phyloP scores from a whole-genome alignment of 2,113 vertebrate species.

The Neolamprologus falcicula region DNA sequence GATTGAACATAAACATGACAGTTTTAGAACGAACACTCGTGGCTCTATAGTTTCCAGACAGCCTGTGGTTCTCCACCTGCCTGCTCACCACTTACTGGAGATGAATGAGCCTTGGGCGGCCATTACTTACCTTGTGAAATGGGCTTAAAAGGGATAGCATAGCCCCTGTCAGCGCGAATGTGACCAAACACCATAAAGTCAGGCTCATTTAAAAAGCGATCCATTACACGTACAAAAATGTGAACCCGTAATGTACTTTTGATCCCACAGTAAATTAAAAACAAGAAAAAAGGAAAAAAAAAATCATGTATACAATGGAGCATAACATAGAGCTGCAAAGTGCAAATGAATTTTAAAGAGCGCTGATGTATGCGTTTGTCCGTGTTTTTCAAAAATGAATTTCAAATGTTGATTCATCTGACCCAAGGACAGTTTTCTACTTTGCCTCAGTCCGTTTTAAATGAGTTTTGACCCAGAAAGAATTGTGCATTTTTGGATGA shows the following conservation, averaged over 20 bases:
- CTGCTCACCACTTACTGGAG: constrained; percentile 41
- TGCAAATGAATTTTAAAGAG: background rate
- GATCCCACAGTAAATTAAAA: background rate
- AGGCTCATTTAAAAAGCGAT: constrained; percentile 24
- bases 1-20: constrained; percentile 44
- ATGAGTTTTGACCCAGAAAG: background rate
- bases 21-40: constrained; percentile 32
- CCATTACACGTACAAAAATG: background rate
- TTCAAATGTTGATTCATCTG: background rate
- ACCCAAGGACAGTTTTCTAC: background rate
- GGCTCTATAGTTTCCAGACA: constrained; percentile 16
- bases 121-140: constrained; percentile 51
- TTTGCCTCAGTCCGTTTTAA: background rate
- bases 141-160: constrained; percentile 30
- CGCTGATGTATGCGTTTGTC: background rate
- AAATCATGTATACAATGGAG: background rate
- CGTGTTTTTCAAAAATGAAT: background rate
- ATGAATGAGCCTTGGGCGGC: constrained; percentile 35
- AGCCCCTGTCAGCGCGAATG: constrained; percentile 17
- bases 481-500: background rate
- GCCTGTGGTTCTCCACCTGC: constrained; percentile 45
- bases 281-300: fast-evolving
- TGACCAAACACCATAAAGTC: constrained; percentile 40
- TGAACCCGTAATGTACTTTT: background rate
- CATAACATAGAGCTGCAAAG: background rate